Percentiles rank a stretch among this genome's conserved stretches.
Conservation (phyloP, 2,113 vertebrate genomes). For the Bubalus kerabau region DNA sequence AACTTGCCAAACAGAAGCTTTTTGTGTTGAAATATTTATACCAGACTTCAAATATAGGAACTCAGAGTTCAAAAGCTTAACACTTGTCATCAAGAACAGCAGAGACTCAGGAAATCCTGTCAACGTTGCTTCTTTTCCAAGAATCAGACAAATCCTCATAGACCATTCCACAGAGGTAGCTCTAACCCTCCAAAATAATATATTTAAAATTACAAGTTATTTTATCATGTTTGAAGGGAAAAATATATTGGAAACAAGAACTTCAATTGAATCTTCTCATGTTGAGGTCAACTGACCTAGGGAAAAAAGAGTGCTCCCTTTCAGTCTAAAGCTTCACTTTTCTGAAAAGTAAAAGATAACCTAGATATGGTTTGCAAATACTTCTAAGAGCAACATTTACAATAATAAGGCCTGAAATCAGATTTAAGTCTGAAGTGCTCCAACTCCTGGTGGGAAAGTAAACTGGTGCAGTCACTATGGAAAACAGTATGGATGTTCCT, state of each 20-base stretch:
- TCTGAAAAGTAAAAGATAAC: not conserved
- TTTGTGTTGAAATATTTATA: conserved; percentile 48
- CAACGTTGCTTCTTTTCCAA: not conserved
- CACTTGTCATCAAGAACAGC: not conserved
- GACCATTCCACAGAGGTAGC: not conserved
- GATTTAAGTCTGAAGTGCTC: not conserved
- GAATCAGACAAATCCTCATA: not conserved
- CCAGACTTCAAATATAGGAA: not conserved
- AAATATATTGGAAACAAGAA: not conserved
- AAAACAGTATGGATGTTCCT: not conserved
- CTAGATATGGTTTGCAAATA: not conserved
- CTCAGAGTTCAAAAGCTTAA: not conserved
- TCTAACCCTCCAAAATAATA: not conserved
- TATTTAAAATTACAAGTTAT: not conserved
- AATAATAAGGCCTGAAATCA: not conserved
- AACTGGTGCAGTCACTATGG: not conserved
- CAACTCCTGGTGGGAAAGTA: not conserved
- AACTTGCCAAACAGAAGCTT: not conserved
- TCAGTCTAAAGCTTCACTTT: not conserved
- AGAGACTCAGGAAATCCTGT: not conserved
- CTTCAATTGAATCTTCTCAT: not conserved
- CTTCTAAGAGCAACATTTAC: not conserved
- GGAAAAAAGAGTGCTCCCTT: not conserved
- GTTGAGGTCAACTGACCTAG: not conserved
- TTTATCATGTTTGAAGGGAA: not conserved